Evolutionary conservation across 2,113 vertebrate genomes (phyloP), one percentile per base, ranked within the genome.

Genomic region (Morone saxatilis): DNA sequence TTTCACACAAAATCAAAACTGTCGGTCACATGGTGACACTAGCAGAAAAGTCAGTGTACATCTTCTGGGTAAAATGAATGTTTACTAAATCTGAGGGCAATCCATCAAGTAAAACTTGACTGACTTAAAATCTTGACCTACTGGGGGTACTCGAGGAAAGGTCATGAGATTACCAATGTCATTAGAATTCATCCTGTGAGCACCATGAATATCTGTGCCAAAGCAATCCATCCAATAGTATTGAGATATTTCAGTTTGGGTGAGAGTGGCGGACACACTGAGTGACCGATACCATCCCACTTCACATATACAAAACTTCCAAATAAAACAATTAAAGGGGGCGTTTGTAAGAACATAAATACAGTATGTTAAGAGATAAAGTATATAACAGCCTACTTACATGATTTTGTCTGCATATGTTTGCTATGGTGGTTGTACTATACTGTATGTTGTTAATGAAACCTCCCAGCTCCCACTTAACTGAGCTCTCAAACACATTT

Each of bases 401-500:
- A 6, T 54, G 61, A 66, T 45, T 10, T 16, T 4, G 40, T 16
- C 53, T 69, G 41, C 43, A 69, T 50, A 1, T 45, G 36, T 38
- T 57, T 60, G 38, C 31, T 31, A 31, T 31, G 31, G 31, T 31
- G 31, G 31, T 56, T 57, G 63, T 56, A 6, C 1, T 19, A 41
- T 16, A 14, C 16, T 77, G 3, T 17, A 51, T 51, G 19, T 43
- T 71, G 20, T 25, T 17, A 36, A 63, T 41, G 36, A 40, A 19
- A 9, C 22, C n/a, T 68, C 38, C 25, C 41, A 66, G 22, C 65
- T 51, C n/a, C 25, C 62, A 12, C 65, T 61, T 6, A 20, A 40
- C 67, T 11, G 20, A n/a, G 59, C 88, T 75, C 41, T 78, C 9
- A 57, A 12, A 89, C 77, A 73, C 69, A 40, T 78, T 65, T 63